A percentile compares a stretch with the other conserved stretches of the same genome.
These are phyloP conservation scores for Mallotus villosus DNA, from an alignment of 2,797 vertebrate species.

Conservation along the genomic window DNA sequence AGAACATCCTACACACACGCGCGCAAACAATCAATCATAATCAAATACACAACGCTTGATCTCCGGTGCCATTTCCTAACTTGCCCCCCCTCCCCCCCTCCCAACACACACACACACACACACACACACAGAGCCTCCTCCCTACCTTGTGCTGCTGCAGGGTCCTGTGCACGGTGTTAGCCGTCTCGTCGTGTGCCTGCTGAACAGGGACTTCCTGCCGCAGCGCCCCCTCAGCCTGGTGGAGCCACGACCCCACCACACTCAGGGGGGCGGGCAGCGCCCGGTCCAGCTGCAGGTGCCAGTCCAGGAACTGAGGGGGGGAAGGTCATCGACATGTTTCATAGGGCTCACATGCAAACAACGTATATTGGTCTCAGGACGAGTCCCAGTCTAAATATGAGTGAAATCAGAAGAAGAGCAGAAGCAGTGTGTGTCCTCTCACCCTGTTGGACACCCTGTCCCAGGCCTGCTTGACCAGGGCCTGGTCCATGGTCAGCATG, in stretches of 20 bases:
- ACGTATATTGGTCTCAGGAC: too few species aligned
- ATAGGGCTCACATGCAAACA: too few species aligned
- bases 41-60: not conserved
- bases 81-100: not conserved
- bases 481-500: conserved; percentile 94
- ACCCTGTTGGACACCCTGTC: conserved; percentile 89
- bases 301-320: conserved; percentile 83
- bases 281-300: conserved; percentile 90
- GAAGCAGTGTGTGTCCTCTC: conserved; percentile 47
- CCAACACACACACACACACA: not conserved
- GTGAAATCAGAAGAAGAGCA: too few species aligned
- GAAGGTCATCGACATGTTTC: not conserved
- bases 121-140: not conserved
- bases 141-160: conserved; percentile 91
- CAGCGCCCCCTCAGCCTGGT: conserved; percentile 86
- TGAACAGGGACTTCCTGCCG: conserved; percentile 83
- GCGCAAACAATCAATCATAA: conserved; percentile 5
- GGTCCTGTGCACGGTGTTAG: conserved; percentile 82
- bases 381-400: too few species aligned
- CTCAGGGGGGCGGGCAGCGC: conserved; percentile 89
- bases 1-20: conserved; percentile 79
- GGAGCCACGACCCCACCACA: conserved; percentile 88
- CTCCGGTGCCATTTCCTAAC: not conserved
- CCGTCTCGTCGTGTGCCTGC: conserved; percentile 86
- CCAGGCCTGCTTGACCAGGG: conserved; percentile 93